A percentile compares a stretch with the other conserved stretches of the same genome.
Evolutionary conservation across 2,888 invertebrate genomes (phyloP).

Genomic region (Taphrorychus bicolor): DNA sequence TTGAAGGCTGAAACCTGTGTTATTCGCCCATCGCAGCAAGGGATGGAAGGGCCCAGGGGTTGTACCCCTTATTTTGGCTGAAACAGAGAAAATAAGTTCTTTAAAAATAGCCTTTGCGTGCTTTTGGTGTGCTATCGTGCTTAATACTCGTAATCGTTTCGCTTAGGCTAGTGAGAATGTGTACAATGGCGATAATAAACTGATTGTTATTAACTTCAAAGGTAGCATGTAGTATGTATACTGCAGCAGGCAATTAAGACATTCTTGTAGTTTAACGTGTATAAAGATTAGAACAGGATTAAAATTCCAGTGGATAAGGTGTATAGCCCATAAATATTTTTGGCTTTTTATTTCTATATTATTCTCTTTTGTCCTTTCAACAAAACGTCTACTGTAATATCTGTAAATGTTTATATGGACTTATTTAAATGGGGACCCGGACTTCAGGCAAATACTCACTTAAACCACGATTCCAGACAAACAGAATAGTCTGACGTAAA

Average conservation of each 20-base stretch:
- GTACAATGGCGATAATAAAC: not conserved
- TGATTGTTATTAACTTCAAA: not conserved
- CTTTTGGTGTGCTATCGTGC: not conserved
- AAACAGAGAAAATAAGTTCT: not conserved
- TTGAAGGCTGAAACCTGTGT: conserved; percentile 65
- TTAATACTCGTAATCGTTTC: not conserved
- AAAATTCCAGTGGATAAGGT: not conserved
- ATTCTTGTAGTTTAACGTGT: not conserved
- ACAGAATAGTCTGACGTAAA: no score
- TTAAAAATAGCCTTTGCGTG: not conserved
- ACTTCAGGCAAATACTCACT: no score
- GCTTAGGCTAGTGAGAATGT: no score
- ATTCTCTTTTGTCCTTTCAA: no score
- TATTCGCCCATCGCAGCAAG: conserved; percentile 72
- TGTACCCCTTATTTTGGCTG: conserved; percentile 63
- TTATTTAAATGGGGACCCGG: no score
- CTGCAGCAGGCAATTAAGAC: not conserved
- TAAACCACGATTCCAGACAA: no score
- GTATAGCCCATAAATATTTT: no score
- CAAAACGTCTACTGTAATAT: no score
- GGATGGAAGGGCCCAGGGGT: conserved; percentile 68
- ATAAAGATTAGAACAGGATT: not conserved
- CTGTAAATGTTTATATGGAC: no score
- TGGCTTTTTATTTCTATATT: no score
- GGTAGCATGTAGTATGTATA: not conserved